Base-by-base conservation (phyloP, 2,797 vertebrate genomes). In the Danio aesculapii region DNA sequence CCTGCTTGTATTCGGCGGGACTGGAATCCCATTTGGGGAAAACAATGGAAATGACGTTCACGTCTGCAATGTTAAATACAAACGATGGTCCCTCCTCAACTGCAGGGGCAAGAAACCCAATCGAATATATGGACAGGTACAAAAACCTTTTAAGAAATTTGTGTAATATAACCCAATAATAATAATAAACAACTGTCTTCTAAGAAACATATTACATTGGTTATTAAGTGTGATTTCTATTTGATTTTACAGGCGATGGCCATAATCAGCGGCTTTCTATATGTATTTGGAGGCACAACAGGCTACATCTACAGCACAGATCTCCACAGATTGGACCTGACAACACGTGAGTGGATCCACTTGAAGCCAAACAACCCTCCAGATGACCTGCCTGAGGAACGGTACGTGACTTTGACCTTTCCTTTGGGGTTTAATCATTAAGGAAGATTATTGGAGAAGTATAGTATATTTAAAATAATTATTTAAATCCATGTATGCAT, bases 261-360 rank as follows among this genome's bases (percentile, higher is more conserved):
- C 68, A 99, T 99, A 86, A 99, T 99, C 91, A 98, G 98, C 0
- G 97, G 98, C 8, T 97, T 96, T 83, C 92, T 99, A 6, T 99
- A 99, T 1, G 97, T 99, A 63, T 99, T 99, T 86, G 98, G 98
- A 73, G 98, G 98, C 46, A 99, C 98, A 0, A 99, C 98, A 0
- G 98, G 98, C 0, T 99, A 99, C 88, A 96, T 99, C 79, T 99
- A 99, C 90, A 99, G 97, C 90, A 99, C 98, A 50, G 98, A 99
- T 86, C 93, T 99, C 6, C 98, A 99, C 90, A 96, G 96, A 79
- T 91, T 99, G 84, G 98, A 99, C 89, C 96, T 99, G 88, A 98
- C 96, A 84, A 97, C 97, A 9, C 92, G 97, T 17, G 98, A 99
- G 62, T 99, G 98, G 98, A 95, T 94, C 84, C 97, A 99, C 74